Conservation (phyloP, 2,888 invertebrate genomes). For the Podabrus alpinus region DNA sequence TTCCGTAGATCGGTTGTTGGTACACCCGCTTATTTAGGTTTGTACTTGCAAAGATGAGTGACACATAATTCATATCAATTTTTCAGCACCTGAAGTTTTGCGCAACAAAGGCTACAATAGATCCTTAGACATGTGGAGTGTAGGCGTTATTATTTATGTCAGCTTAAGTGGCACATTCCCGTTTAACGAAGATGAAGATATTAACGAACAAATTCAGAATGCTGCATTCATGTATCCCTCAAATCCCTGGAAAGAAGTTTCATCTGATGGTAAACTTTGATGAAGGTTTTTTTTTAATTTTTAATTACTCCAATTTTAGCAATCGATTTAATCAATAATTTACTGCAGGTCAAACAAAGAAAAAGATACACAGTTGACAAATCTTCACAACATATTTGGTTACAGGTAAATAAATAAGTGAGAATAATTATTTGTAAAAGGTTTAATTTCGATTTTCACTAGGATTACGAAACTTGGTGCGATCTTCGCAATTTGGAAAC, state of each 20-base stretch:
- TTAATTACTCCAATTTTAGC: constrained; percentile 61
- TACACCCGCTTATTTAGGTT: constrained; percentile 96
- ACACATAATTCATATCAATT: not conserved
- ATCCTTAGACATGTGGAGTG: constrained; percentile 99
- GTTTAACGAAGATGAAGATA: constrained; percentile 99
- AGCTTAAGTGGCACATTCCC: constrained; percentile 98
- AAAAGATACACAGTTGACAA: constrained; percentile 96
- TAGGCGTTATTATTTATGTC: constrained; percentile 98
- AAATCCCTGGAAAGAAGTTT: constrained; percentile 96
- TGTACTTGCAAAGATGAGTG: constrained; percentile 33
- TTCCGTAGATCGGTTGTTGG: constrained; percentile 97
- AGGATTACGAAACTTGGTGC: constrained; percentile 92
- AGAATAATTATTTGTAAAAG: not conserved
- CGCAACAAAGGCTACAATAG: constrained; percentile 99
- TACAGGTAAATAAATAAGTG: constrained; percentile 70
- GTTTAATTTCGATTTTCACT: constrained; percentile 21
- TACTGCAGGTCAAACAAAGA: constrained; percentile 94
- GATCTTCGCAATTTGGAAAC: constrained; percentile 89
- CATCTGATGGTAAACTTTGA: constrained; percentile 72
- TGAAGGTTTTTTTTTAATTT: not conserved
- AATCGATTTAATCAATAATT: constrained; percentile 95
- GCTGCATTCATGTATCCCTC: constrained; percentile 99
- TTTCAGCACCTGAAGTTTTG: constrained; percentile 91
- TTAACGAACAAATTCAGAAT: constrained; percentile 99
- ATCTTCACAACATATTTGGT: constrained; percentile 91